A percentile compares a stretch with the other conserved stretches of the same genome.
Evolutionary conservation across 1,140 invertebrate genomes (phyloP).

Genomic region (Bombus sylvicola): DNA sequence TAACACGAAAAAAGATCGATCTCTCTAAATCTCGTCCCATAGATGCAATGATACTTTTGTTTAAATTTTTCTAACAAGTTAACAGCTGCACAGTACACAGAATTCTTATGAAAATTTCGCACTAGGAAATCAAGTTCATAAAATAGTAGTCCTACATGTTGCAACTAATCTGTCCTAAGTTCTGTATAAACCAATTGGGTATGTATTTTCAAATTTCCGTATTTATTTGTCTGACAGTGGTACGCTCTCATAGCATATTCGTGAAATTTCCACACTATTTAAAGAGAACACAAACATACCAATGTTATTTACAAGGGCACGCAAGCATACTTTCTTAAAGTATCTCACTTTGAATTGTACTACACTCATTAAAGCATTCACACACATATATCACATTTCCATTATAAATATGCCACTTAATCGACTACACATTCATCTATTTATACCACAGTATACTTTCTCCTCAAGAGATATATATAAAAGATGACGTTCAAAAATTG

Average conservation of each 20-base stretch:
- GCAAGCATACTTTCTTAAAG: slow-evolving; percentile 54
- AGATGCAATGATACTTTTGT: not conserved
- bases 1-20: not conserved
- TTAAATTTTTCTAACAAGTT: not conserved
- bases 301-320: slow-evolving; percentile 65
- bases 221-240: slow-evolving; percentile 12
- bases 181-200: slow-evolving; percentile 8
- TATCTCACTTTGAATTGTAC: slow-evolving; percentile 38
- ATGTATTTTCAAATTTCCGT: slow-evolving; percentile 31
- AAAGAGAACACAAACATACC: slow-evolving; percentile 60
- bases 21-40: not conserved
- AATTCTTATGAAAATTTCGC: slow-evolving; percentile 12
- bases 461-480: slow-evolving; percentile 44
- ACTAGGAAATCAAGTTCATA: slow-evolving; percentile 1
- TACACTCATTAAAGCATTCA: slow-evolving; percentile 59
- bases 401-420: slow-evolving; percentile 60
- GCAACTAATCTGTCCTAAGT: not conserved
- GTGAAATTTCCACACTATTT: slow-evolving; percentile 48
- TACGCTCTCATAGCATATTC: slow-evolving; percentile 45
- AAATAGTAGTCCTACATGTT: not conserved
- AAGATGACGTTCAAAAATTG: slow-evolving; percentile 53
- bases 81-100: slow-evolving; percentile 19
- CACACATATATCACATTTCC: slow-evolving; percentile 60
- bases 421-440: slow-evolving; percentile 75
- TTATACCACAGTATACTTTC: slow-evolving; percentile 69